These are phyloP conservation scores for Drosophila persimilis DNA, from an alignment of 1,140 invertebrate species.

Conservation along the genomic window DNA sequence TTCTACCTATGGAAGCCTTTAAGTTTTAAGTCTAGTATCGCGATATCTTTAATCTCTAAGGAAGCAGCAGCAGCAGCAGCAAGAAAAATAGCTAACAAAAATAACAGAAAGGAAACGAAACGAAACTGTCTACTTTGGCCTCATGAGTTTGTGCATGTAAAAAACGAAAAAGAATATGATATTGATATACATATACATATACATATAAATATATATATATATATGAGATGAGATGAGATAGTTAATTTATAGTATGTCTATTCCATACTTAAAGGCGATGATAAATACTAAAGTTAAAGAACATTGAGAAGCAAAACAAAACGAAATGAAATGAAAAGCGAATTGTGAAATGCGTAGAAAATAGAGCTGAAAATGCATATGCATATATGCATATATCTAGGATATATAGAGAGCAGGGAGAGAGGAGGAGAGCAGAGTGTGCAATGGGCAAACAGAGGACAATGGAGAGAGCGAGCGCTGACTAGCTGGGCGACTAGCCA, in stretches of 20 bases:
- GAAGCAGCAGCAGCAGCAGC: conserved; percentile 14
- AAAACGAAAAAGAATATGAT: conserved; percentile 54
- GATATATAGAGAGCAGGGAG: neutral
- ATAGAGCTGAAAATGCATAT: conserved; percentile 27
- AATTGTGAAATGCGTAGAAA: conserved; percentile 67
- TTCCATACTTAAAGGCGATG: too few species aligned
- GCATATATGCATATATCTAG: conserved; percentile 20
- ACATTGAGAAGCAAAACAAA: conserved; percentile 11
- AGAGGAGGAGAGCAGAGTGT: neutral
- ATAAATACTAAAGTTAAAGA: conserved; percentile 41
- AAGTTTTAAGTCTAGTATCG: conserved; percentile 37
- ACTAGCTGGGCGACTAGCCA: neutral
- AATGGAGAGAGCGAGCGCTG: neutral
- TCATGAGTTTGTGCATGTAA: conserved; percentile 78
- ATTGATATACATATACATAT: conserved; percentile 37
- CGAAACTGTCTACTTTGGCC: conserved; percentile 58
- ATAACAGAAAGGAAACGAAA: conserved; percentile 3
- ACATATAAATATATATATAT: conserved; percentile 46
- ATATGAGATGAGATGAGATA: conserved; percentile 1
- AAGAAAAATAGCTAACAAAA: conserved; percentile 30
- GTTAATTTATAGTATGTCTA: too few species aligned
- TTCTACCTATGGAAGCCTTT: conserved; percentile 29
- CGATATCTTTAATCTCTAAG: conserved; percentile 11
- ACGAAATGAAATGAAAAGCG: conserved; percentile 54
- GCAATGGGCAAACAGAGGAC: neutral